Evolutionary conservation across 1,140 invertebrate species (phyloP), one percentile per base, ranked within the genome.

Genomic region (Sminthurinus signatus): DNA sequence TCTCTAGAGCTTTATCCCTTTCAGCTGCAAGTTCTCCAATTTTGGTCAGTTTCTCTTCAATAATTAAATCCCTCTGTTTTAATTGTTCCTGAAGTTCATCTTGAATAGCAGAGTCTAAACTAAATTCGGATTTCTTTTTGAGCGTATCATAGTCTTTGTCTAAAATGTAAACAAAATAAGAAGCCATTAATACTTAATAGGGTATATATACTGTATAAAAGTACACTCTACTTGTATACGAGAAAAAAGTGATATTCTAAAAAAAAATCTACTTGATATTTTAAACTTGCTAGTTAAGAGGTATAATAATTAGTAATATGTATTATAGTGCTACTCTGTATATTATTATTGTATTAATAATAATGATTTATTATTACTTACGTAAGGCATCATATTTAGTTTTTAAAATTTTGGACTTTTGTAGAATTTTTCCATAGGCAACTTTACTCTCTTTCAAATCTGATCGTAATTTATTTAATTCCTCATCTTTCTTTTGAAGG

Each of bases 381-480:
- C n/a, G n/a, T n/a, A 89, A 75, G 32, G 76, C 74, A 48, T 79
- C 74, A 17, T 89, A 78, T 76, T 88, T 87, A 12, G 75, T 76
- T 69, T 84, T 84, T 1, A 89, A 72, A 74, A 90, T 88, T 86
- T 73, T 88, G 84, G 54, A 89, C 87, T 1, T 87, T 81, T 55
- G 82, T 80, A 72, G 88, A 85, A 46, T 89, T 77, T 73, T 86
- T 80, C 80, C 32, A 77, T 78, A 42, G 80, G 71, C 50, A 79
- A 78, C 67, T 80, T 81, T 10, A 73, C 72, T 1, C 78, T 78
- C 65, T 82, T 83, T 2, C 12, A 62, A 42, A 57, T 68, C 62
- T 5, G 4, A 51, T n/a, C 31, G 58, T 23, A 54, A 51, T 12
- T 15, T 19, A n/a, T 27, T 31, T 15, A 32, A n/a, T 51, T 51